Base-by-base conservation (phyloP, 1,140 invertebrate genomes). In the Ganaspis sp. region DNA sequence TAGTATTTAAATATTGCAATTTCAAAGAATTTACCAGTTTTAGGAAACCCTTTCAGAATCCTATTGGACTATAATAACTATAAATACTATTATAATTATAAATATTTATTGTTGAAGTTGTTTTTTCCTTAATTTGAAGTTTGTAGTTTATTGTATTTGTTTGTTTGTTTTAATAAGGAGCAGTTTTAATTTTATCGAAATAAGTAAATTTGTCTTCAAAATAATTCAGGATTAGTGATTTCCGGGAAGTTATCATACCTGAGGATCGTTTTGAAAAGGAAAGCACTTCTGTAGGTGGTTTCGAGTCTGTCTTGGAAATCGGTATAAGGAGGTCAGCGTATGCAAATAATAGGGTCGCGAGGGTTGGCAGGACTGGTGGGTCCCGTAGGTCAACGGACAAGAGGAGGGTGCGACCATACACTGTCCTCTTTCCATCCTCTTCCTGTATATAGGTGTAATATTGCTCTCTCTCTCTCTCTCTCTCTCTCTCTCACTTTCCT, bases 341-440 rank as follows among this genome's bases (percentile, higher is more conserved):
- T 85, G 87, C 87, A 88, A 88, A 87, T 87, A 88, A 84, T 81
- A 81, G 81, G 85, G 82, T 87, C 82, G 84, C 42, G 78, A 84
- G 83, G 82, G 76, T 79, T 82, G 82, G 73, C 81, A 69, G 78
- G 75, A 76, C 74, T 70, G 76, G 83, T 87, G 85, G 84, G 85
- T 87, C 86, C 85, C 83, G 79, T 79, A 84, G 86, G 85, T 87
- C 85, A 87, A 87, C 85, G 86, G 79, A 85, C 86, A 84, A 72
- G 79, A 76, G 74, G 81, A 79, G 72, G 54, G 54, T 64, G 54
- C 54, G 54, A 29, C 23, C 23, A 64, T 64, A 64, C 23, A 29
- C 4, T 64, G 54, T 23, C 21, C 12, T 12, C 49, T 21, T 76
- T 49, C 71, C 34, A 26, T 42, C 6, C 70, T 64, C 73, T 80